Evolutionary conservation across 2,888 invertebrate species (phyloP).

Genomic region (Heliconius ethilla): DNA sequence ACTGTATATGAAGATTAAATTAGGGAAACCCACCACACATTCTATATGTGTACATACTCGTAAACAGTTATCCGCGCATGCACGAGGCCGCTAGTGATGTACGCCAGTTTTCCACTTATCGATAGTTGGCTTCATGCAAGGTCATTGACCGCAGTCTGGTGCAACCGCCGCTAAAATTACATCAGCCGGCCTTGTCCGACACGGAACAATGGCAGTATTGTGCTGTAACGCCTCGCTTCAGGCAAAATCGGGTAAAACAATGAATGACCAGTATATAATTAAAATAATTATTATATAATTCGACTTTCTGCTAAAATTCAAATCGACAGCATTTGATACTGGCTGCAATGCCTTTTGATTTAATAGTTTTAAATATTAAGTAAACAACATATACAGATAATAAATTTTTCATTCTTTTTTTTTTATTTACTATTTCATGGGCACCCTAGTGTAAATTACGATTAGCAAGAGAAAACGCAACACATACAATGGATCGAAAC

Average conservation of each 20-base stretch:
- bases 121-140: slow-evolving; percentile 64
- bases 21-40: slow-evolving; percentile 13
- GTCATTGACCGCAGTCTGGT: slow-evolving; percentile 72
- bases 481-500: not conserved
- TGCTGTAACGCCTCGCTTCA: slow-evolving; percentile 45
- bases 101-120: slow-evolving; percentile 48
- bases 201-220: slow-evolving; percentile 68
- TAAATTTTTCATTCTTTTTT: not conserved
- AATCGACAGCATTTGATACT: not conserved
- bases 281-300: not conserved
- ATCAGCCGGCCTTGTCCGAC: slow-evolving; percentile 75
- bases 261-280: not conserved
- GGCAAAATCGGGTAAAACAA: slow-evolving; percentile 34
- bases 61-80: slow-evolving; percentile 35
- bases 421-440: not conserved
- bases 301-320: not conserved
- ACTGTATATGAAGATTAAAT: not conserved
- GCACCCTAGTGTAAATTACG: slow-evolving; percentile 1
- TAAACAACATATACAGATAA: too few species aligned
- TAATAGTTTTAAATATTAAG: too few species aligned
- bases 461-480: not conserved
- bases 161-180: slow-evolving; percentile 68
- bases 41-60: slow-evolving; percentile 29
- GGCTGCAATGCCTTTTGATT: too few species aligned
- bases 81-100: slow-evolving; percentile 55